Evolutionary conservation across 2,797 vertebrate species (phyloP).

Genomic region (Diplodus puntazzo): DNA sequence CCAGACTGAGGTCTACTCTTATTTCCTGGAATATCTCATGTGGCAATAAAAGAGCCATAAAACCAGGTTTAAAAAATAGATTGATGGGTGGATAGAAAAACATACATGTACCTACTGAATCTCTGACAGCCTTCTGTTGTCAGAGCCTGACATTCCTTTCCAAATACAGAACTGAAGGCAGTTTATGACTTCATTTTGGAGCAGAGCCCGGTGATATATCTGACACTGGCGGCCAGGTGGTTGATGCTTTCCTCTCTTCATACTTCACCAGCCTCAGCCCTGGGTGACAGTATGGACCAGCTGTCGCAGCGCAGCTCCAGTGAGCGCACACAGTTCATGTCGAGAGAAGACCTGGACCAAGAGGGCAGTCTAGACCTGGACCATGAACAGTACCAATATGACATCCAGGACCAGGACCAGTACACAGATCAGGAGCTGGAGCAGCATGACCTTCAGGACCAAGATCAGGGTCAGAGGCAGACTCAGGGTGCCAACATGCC

Average conservation of each 20-base stretch:
- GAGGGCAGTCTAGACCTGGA: constrained; percentile 86
- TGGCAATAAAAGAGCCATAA: neutral
- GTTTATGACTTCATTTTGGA: neutral
- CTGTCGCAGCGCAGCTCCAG: constrained; percentile 85
- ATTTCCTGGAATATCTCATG: neutral
- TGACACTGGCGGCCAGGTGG: neutral
- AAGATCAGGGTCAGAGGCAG: constrained; percentile 48
- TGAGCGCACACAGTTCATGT: constrained; percentile 84
- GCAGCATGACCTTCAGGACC: constrained; percentile 51
- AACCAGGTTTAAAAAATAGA: neutral
- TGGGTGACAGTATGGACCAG: constrained; percentile 93
- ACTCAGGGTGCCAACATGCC: constrained; percentile 81
- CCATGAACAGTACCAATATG: constrained; percentile 82
- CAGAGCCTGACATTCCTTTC: neutral
- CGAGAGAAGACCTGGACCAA: constrained; percentile 87
- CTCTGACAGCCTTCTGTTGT: neutral
- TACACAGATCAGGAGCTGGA: constrained; percentile 76
- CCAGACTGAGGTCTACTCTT: neutral
- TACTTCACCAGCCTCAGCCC: constrained; percentile 85
- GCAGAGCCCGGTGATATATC: neutral
- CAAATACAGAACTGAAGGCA: constrained; percentile 1
- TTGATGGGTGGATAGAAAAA: neutral
- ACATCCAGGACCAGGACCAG: constrained; percentile 79
- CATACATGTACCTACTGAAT: neutral
- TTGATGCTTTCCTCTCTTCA: constrained; percentile 6